Evolutionary conservation across 1,140 invertebrate genomes (phyloP), one percentile per base, ranked within the genome.

Genomic region (Apis florea): DNA sequence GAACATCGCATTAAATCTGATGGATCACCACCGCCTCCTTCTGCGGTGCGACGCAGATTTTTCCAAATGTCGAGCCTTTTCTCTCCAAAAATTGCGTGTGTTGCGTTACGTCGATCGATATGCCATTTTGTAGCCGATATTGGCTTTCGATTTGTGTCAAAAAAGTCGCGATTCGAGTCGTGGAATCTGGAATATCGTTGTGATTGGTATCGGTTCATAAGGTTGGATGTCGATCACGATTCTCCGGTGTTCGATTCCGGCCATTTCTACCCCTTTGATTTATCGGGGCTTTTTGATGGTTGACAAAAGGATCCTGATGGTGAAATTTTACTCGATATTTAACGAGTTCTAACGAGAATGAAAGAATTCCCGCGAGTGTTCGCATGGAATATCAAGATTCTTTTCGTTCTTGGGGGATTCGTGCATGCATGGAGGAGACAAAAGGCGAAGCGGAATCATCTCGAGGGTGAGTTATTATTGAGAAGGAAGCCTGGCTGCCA

Each of bases 1-100:
- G 53, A 26, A 21, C 72, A 40, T 68, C 53, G 79, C 78, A 79
- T 79, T 73, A 79, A 79, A 63, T 79, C 78, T 54, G 78, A 79
- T 66, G 51, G 69, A 40, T 49, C 56, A 59, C 21, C 31, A 6
- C 31, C 31, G 31, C 31, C 31, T 40, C 31, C 31, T 40, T 6
- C 4, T 40, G 0, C 31, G 31, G 12, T 13, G 9, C 67, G 10
- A 31, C 3, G 3, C 31, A 2, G 31, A 6, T 40, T 40, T 40
- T 40, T 40, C 31, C 31, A 6, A 40, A 40, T 5, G 31, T 40
- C 6, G 2, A 6, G 4, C 31, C 31, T 40, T 40, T 40, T 40
- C 6, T 40, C 31, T 40, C 31, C n/a, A n/a, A 40, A 40, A 40
- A 40, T 40, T 3, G 31, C 6, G 6, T 2, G 31, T 31, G 31